Conservation (phyloP, 2,113 vertebrate species). For the Globicephala melas region DNA sequence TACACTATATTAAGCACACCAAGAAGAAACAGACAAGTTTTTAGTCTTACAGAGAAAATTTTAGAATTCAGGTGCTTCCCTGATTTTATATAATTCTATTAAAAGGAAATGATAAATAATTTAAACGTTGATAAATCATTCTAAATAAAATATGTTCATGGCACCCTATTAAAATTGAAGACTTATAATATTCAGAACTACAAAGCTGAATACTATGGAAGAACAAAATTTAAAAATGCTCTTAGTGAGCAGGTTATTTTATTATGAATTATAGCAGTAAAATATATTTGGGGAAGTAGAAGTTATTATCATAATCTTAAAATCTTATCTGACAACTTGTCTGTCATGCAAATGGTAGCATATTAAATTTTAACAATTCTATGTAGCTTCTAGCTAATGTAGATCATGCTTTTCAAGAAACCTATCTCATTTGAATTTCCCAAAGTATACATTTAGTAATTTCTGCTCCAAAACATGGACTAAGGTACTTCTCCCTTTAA, state of each 20-base stretch:
- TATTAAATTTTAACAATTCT: constrained; percentile 45
- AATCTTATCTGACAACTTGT: constrained; percentile 46
- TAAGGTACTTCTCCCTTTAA: not conserved
- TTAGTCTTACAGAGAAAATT: constrained; percentile 41
- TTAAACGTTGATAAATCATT: constrained; percentile 72
- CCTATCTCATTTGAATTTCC: constrained; percentile 31
- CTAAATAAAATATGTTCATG: constrained; percentile 72
- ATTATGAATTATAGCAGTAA: constrained; percentile 73
- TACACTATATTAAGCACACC: not conserved
- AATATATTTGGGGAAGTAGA: constrained; percentile 66
- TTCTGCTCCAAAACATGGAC: not conserved
- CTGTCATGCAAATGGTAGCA: constrained; percentile 41
- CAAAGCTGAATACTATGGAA: constrained; percentile 68
- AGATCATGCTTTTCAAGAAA: not conserved
- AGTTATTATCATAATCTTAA: constrained; percentile 61
- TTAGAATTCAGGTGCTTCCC: constrained; percentile 48
- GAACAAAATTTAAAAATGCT: not conserved
- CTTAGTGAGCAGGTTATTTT: constrained; percentile 58
- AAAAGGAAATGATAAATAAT: constrained; percentile 75
- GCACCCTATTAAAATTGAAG: constrained; percentile 57
- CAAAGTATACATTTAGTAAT: not conserved
- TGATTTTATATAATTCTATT: constrained; percentile 59
- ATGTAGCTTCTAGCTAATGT: not conserved
- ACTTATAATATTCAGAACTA: constrained; percentile 63
- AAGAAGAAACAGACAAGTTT: not conserved